phyloP scores from a whole-genome alignment of 2,888 invertebrate genomes.

The Hemistola chrysoprasaria region DNA sequence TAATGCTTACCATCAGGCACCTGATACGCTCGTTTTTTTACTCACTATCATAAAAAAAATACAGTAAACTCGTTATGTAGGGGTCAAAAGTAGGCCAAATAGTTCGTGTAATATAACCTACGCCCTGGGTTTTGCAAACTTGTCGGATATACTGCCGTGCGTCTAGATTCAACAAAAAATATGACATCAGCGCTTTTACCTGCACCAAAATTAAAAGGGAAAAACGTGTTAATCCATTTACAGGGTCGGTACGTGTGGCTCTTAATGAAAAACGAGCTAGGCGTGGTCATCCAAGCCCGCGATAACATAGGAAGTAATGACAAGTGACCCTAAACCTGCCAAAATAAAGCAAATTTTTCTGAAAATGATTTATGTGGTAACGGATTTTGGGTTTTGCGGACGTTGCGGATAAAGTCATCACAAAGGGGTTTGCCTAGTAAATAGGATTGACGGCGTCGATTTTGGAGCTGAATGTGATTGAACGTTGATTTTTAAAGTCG shows the following conservation, averaged over 20 bases:
- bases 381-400: conserved; percentile 40
- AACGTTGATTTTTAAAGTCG: conserved; percentile 17
- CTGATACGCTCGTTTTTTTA: no score
- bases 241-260: conserved; percentile 32
- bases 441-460: conserved; percentile 52
- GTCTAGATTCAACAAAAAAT: neutral
- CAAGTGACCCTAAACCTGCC: conserved; percentile 34
- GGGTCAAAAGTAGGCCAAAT: no score
- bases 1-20: no score
- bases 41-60: no score
- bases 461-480: conserved; percentile 26
- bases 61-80: no score
- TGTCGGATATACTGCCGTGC: no score
- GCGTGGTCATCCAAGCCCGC: conserved; percentile 35
- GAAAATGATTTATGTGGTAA: conserved; percentile 61
- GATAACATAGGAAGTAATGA: conserved; percentile 30
- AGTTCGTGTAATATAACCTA: no score
- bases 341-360: conserved; percentile 63
- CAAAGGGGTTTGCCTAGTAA: conserved; percentile 53
- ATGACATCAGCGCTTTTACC: neutral
- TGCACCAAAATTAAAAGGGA: conserved; percentile 4
- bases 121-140: no score
- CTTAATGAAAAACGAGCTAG: conserved; percentile 49
- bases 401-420: conserved; percentile 44
- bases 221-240: conserved; percentile 36